Evolutionary conservation across 2,113 vertebrate genomes (phyloP), one percentile per base, ranked within the genome.

Genomic region (Lutjanus erythropterus): DNA sequence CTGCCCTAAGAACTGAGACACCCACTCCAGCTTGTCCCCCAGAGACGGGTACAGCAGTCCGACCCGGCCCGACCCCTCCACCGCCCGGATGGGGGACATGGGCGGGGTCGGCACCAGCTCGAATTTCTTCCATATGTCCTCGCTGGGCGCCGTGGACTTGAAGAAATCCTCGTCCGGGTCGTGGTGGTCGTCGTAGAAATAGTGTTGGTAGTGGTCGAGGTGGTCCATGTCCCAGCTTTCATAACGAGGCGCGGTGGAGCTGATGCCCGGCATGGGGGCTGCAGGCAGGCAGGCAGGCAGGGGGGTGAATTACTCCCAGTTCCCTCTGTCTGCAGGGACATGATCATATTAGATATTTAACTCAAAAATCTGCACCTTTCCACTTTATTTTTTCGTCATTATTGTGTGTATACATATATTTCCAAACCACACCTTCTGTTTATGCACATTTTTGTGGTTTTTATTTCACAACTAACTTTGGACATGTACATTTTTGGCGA

Each of bases 71-170:
- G 85, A 83, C 79, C 94, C 94, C 15, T 95, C 95, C 16, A 88
- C 89, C 21, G 86, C 56, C 85, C 95, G 95, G 82, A 95, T 91
- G 1, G 96, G 96, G 59, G 96, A 97, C 91, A 95, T 91, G 86
- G 97, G 96, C 64, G 97, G 97, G 83, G 97, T 97, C 78, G 97
- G 97, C 2, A 99, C 97, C 87, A 98, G 95, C 92, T 99, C 97
- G 84, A 99, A 99, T 95, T 98, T 99, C 94, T 98, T 98, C 98
- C 98, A 99, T 83, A 98, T 98, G 90, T 98, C 98, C 92, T 98
- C 97, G 76, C 98, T 98, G 89, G 97, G 97, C 12, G 97, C 97
- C 5, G 96, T 97, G 79, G 96, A 98, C 88, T 96, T 97, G 87
- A 97, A 97, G 88, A 97, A 97, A 91, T 98, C 97, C 93, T 97